Evolutionary conservation across 1,140 invertebrate species (phyloP).

Genomic region (Dendroctonus ponderosae): DNA sequence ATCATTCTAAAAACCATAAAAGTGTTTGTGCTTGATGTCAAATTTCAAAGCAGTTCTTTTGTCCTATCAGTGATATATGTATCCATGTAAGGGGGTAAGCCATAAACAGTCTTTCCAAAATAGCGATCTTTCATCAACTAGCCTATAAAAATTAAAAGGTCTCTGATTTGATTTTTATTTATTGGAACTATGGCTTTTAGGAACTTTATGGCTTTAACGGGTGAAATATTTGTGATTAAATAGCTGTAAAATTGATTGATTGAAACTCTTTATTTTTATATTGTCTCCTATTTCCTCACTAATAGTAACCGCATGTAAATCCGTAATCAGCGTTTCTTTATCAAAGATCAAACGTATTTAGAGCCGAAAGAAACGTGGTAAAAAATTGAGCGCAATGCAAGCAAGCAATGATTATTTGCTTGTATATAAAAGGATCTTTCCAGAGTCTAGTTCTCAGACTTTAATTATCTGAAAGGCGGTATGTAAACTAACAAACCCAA

Average conservation of each 20-base stretch:
- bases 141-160: conserved; percentile 22
- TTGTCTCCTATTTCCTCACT: neutral
- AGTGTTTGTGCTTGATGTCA: conserved; percentile 4
- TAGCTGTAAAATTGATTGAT: conserved; percentile 13
- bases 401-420: no score
- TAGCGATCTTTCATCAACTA: conserved; percentile 10
- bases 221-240: conserved; percentile 10
- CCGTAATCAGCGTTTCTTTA: no score
- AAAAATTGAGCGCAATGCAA: no score
- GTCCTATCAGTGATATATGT: conserved; percentile 18
- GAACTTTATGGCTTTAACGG: conserved; percentile 18
- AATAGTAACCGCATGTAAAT: no score
- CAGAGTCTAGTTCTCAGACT: neutral
- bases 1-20: conserved; percentile 6
- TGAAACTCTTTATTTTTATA: neutral
- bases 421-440: no score
- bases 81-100: conserved; percentile 6
- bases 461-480: neutral
- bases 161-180: conserved; percentile 17
- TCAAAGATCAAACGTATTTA: no score
- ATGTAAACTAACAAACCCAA: conserved; percentile 4
- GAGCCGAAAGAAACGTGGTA: no score
- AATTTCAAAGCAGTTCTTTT: conserved; percentile 5
- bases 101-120: conserved; percentile 8
- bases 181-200: conserved; percentile 14